These are phyloP conservation scores for Bombus waltoni DNA, from an alignment of 1,140 invertebrate genomes.

Conservation along the genomic window DNA sequence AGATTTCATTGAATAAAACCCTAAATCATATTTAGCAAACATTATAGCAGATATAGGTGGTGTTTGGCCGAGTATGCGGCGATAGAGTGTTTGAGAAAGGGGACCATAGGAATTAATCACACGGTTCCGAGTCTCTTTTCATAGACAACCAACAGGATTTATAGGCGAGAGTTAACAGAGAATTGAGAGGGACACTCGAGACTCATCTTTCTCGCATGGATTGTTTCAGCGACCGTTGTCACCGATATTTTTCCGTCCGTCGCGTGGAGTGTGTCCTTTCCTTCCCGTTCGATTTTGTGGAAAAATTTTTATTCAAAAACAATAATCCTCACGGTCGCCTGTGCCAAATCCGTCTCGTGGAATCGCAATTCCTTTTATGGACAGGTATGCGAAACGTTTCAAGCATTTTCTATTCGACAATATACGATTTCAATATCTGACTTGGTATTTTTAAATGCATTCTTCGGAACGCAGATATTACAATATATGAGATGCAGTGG, in stretches of 20 bases:
- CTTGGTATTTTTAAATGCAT: not conserved
- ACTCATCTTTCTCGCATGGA: conserved; percentile 56
- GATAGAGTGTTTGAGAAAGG: not conserved
- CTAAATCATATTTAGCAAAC: not conserved
- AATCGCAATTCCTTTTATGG: not conserved
- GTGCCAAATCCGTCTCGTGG: not conserved
- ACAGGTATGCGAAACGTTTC: not conserved
- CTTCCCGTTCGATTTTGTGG: conserved; percentile 36
- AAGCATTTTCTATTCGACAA: not conserved
- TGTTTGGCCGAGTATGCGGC: not conserved
- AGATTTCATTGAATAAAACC: not conserved
- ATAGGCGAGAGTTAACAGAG: conserved; percentile 39
- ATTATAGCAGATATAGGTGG: not conserved
- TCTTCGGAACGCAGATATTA: not conserved
- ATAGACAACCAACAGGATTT: conserved; percentile 36
- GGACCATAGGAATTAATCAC: conserved; percentile 25
- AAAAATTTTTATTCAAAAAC: conserved; percentile 45
- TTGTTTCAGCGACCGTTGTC: conserved; percentile 59
- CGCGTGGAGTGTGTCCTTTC: not conserved
- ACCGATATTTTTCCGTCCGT: conserved; percentile 47
- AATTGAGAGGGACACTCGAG: conserved; percentile 50
- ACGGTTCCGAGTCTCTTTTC: conserved; percentile 15
- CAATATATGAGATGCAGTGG: not conserved
- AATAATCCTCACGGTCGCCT: conserved; percentile 13
- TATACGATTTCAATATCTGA: not conserved